Percentiles rank a stretch among this genome's conserved stretches.
Conservation (phyloP, 2,888 invertebrate species). For the Nemotelus pantherinus region DNA sequence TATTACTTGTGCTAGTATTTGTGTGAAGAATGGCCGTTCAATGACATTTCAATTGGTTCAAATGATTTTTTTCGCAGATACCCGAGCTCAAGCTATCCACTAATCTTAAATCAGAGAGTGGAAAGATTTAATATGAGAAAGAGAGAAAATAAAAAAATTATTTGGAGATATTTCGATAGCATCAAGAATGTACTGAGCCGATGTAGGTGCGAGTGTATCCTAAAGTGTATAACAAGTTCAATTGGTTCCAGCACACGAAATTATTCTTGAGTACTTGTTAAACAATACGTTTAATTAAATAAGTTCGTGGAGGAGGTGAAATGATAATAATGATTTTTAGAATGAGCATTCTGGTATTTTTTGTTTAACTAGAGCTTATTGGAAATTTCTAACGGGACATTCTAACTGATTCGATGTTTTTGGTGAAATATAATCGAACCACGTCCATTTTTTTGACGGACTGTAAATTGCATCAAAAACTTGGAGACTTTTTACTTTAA, state of each 20-base stretch:
- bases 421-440: no score
- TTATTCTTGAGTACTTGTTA: conserved; percentile 7
- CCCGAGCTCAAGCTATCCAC: conserved; percentile 8
- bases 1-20: background rate
- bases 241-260: conserved; percentile 19
- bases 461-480: no score
- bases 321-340: no score
- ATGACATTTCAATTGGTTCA: conserved; percentile 39
- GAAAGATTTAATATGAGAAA: conserved; percentile 14
- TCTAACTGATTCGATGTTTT: no score
- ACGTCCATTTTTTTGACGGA: no score
- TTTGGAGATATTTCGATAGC: background rate
- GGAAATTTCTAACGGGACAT: no score
- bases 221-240: background rate
- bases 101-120: conserved; percentile 30
- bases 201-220: no score
- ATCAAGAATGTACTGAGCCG: no score
- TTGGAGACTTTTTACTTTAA: no score
- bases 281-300: conserved; percentile 36
- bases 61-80: conserved; percentile 12
- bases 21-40: conserved; percentile 27
- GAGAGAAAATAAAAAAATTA: background rate
- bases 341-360: no score
- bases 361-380: no score
- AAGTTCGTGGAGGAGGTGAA: background rate